A percentile compares a stretch with the other conserved stretches of the same genome.
Conservation (phyloP, 2,113 vertebrate species). For the Elanoides forficatus region DNA sequence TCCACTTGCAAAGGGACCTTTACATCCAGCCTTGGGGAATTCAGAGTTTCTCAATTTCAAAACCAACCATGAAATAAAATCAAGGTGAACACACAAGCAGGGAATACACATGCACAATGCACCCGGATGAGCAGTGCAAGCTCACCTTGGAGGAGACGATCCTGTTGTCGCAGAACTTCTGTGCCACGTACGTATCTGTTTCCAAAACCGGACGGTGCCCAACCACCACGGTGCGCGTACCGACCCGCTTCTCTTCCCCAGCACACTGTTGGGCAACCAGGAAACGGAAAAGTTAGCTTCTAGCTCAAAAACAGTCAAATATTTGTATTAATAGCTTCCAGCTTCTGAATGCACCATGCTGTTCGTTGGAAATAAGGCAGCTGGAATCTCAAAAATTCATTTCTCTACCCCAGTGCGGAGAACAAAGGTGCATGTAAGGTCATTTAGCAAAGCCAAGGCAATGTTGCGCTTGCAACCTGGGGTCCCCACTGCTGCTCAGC, state of each 20-base stretch:
- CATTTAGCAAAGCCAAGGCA: background rate
- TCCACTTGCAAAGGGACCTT: background rate
- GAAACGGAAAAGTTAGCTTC: background rate
- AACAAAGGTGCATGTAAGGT: rapidly evolving
- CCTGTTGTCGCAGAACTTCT: slow-evolving; percentile 95
- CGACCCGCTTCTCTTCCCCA: slow-evolving; percentile 89
- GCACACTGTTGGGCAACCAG: slow-evolving; percentile 75
- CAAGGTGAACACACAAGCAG: rapidly evolving
- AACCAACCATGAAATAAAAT: rapidly evolving
- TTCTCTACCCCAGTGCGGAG: background rate
- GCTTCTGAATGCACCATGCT: rapidly evolving
- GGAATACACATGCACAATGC: rapidly evolving
- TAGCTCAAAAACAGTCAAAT: rapidly evolving
- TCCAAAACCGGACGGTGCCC: slow-evolving; percentile 77
- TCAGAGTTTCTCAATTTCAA: background rate
- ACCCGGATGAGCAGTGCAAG: background rate
- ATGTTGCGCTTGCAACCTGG: rapidly evolving
- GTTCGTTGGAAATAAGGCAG: rapidly evolving
- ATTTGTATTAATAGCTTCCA: background rate
- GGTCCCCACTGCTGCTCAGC: background rate
- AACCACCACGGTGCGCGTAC: slow-evolving; percentile 89
- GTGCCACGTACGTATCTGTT: slow-evolving; percentile 82
- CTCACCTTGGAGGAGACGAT: slow-evolving; percentile 98
- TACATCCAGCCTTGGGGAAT: background rate
- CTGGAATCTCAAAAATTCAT: background rate